phyloP scores from a whole-genome alignment of 2,113 vertebrate species.

The Echinops telfairi region DNA sequence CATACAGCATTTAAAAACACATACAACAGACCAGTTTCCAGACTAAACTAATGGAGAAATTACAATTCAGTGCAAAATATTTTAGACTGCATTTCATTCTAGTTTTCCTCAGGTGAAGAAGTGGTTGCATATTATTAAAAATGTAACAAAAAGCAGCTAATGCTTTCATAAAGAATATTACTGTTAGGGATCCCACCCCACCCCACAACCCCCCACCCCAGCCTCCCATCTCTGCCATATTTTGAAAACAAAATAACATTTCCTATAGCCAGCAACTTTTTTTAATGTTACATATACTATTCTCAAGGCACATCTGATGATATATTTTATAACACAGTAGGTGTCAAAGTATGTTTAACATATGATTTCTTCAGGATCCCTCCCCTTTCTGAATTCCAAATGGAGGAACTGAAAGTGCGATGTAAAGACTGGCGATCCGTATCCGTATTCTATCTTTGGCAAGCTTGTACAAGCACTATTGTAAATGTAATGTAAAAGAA shows the following conservation, averaged over 20 bases:
- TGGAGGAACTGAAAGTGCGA: constrained; percentile 95
- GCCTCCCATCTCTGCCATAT: constrained; percentile 89
- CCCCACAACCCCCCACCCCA: constrained; percentile 82
- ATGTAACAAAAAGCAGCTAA: constrained; percentile 99
- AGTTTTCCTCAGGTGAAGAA: constrained; percentile 95
- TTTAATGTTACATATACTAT: constrained; percentile 98
- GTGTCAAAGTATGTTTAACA: constrained; percentile 93
- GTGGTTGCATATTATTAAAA: constrained; percentile 99
- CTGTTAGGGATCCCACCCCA: constrained; percentile 89
- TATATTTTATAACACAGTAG: constrained; percentile 95
- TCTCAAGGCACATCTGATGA: constrained; percentile 99
- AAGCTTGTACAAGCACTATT: constrained; percentile 99
- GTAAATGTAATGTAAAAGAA: constrained; percentile 94
- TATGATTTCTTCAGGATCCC: constrained; percentile 92
- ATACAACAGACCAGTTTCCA: constrained; percentile 97
- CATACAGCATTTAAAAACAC: constrained; percentile 93
- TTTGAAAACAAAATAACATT: constrained; percentile 94
- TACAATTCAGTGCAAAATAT: constrained; percentile 99
- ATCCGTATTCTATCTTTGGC: constrained; percentile 99
- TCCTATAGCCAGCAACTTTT: constrained; percentile 96
- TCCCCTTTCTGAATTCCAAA: constrained; percentile 93
- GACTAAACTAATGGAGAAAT: constrained; percentile 95
- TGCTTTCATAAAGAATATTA: constrained; percentile 95
- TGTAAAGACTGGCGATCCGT: constrained; percentile 95
- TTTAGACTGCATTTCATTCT: constrained; percentile 95